Evolutionary conservation across 2,888 invertebrate species (phyloP).

Genomic region (Drosophila seclusa): DNA sequence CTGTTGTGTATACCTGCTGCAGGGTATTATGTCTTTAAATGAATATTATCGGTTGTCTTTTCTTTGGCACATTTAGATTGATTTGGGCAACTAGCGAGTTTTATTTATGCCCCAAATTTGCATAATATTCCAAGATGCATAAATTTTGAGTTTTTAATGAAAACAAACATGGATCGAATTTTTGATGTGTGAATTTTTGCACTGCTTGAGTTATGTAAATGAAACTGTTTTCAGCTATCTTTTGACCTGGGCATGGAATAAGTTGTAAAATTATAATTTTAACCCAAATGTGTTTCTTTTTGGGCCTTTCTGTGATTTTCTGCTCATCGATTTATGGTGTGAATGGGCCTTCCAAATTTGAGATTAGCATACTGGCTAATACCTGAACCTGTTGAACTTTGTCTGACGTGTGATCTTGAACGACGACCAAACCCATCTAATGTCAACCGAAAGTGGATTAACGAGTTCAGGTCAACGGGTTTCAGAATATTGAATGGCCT

Average conservation of each 20-base stretch:
- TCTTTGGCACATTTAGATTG: slow-evolving; percentile 46
- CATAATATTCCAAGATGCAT: slow-evolving; percentile 39
- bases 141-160: slow-evolving; percentile 26
- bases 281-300: not conserved
- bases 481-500: slow-evolving; percentile 45
- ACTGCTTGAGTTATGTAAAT: slow-evolving; percentile 27
- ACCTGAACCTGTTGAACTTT: slow-evolving; percentile 45
- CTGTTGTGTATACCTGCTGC: not conserved
- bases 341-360: slow-evolving; percentile 7
- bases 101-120: slow-evolving; percentile 28
- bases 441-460: slow-evolving; percentile 55
- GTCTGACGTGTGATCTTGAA: slow-evolving; percentile 42
- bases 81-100: slow-evolving; percentile 9
- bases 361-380: slow-evolving; percentile 46
- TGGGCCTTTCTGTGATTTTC: not conserved
- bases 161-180: slow-evolving; percentile 44
- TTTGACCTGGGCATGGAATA: slow-evolving; percentile 33
- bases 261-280: slow-evolving; percentile 17
- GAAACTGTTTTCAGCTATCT: slow-evolving; percentile 3
- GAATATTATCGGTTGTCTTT: not conserved
- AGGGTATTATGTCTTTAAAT: slow-evolving; percentile 3
- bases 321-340: slow-evolving; percentile 25
- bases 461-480: slow-evolving; percentile 61
- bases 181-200: not conserved
- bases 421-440: slow-evolving; percentile 17